Base-by-base conservation (phyloP, 2,797 vertebrate species). In the Falco berigora region DNA sequence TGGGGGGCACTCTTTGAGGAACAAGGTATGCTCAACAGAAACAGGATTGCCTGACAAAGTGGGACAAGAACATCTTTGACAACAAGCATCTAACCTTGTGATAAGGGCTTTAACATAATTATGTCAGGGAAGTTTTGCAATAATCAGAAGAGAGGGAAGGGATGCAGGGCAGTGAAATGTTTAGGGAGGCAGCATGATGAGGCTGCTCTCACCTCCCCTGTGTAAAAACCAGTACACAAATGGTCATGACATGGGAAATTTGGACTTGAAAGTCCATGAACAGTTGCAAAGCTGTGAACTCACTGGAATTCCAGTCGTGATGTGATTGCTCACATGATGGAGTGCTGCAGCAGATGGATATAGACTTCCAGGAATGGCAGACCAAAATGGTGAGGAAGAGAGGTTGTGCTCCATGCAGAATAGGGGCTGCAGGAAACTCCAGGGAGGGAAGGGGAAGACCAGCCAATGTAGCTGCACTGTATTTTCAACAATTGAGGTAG, bases 131-230 rank as follows among this genome's bases (percentile, higher is more conserved):
- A 22, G 5, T 14, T 6, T 5, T 62, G 10, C 40, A 42, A 4
- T 73, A 44, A 46, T 6, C 16, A 69, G n/a, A 68, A 53, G n/a
- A 67, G 15, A 56, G 13, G 8, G 24, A 23, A 72, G 30, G 18
- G 53, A 46, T 0, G 3, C 5, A 10, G 4, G n/a, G 22, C 12
- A 52, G 12, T 10, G 30, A 53, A 34, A 5, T 20, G 36, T 58
- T 66, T 38, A 9, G 36, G 38, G 38, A 69, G 53, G 8, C 13
- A 32, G 3, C 44, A 3, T 20, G 34, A 15, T 86, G 52, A 79
- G 27, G 5, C 2, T 1, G 12, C 13, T 90, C 16, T 86, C 38
- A 5, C 27, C 8, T 32, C 66, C 27, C 6, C 14, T 1, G 0
- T 10, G 12, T 46, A 30, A 69, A 80, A 32, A 64, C 2, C 16